Evolutionary conservation across 1,140 invertebrate species (phyloP), one percentile per base, ranked within the genome.

Genomic region (Babylonia areolata): DNA sequence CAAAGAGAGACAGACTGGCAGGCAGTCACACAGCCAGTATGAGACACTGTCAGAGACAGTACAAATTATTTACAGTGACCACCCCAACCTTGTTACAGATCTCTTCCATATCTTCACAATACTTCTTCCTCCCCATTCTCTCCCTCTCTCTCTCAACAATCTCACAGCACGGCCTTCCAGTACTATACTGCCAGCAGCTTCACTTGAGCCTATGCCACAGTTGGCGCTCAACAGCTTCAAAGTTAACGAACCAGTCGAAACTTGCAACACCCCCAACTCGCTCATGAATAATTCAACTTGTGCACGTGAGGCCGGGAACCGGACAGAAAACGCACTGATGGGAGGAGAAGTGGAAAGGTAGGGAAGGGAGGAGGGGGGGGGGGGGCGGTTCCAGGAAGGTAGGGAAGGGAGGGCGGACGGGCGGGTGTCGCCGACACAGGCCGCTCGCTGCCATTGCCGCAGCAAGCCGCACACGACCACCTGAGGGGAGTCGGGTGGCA

Each of bases 401-500:
- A 17, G 46, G 46, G 46, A 51, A 9, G 46, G 46, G 46, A 51
- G 46, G 46, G 46, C 9, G 46, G 46, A 17, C 46, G 46, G 46
- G 2, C 17, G 46, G 46, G 46, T 51, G 46, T 51, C 46, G 17
- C 46, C 46, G 46, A 9, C 17, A 9, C 17, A 51, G 46, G 46
- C 58, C 58, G 58, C 58, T 64, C 58, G 28, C 58, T 64, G 58
- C 58, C 58, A 64, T 23, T 12, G 28, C 58, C 15, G 58, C 58
- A 64, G 58, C 58, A 23, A 64, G 58, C 58, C 15, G 28, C 15
- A 23, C 28, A n/a, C 58, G 20, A 64, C 58, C 58, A 64, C 58
- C 58, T 64, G 58, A 64, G 37, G 75, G 75, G 75, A 77, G 37
- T 28, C 75, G 75, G 35, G 75, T 77, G 75, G 35, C 75, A 77